Evolutionary conservation across 1,140 invertebrate species (phyloP), one percentile per base, ranked within the genome.

Genomic region (Andricus grossulariae): DNA sequence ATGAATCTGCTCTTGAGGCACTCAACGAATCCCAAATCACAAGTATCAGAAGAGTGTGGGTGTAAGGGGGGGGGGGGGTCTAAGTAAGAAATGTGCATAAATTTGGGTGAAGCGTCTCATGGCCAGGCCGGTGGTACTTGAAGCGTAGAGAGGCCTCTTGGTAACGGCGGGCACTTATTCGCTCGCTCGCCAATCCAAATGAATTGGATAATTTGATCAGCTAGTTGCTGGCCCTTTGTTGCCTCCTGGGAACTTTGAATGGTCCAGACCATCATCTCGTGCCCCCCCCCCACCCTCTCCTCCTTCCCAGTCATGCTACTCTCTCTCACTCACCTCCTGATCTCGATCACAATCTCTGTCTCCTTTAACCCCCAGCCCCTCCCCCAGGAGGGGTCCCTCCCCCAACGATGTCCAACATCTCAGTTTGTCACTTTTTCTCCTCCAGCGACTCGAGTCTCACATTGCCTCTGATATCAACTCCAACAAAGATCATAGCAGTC

Each of bases 191-290:
- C 89, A 91, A 90, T 91, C 90, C 90, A 90, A 90, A 90, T 90
- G 90, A 91, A 91, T 91, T 91, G 89, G 88, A 91, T 91, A 91
- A 91, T 91, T 91, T 91, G 88, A 91, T 90, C 88, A 91, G 89
- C 89, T 91, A 88, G 88, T 91, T 91, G 89, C 88, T 89, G 89
- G 89, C 88, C 90, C 88, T 91, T 92, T 92, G 90, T 92, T 90
- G 88, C 88, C 89, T 91, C 90, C 90, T 92, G 90, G 90, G 90
- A 91, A 91, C 90, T 87, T 86, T 91, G 80, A 91, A 92, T 91
- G 88, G 89, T 84, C 83, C 87, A 83, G 86, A 86, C 86, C 87
- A 87, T 86, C 82, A 81, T 82, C 80, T 81, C 79, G 71, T 77
- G 72, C 39, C 74, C 71, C 71, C 55, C 66, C 54, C 78, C 50